Evolutionary conservation across 1,140 invertebrate genomes (phyloP).

Genomic region (Druon quercuslanigerum): DNA sequence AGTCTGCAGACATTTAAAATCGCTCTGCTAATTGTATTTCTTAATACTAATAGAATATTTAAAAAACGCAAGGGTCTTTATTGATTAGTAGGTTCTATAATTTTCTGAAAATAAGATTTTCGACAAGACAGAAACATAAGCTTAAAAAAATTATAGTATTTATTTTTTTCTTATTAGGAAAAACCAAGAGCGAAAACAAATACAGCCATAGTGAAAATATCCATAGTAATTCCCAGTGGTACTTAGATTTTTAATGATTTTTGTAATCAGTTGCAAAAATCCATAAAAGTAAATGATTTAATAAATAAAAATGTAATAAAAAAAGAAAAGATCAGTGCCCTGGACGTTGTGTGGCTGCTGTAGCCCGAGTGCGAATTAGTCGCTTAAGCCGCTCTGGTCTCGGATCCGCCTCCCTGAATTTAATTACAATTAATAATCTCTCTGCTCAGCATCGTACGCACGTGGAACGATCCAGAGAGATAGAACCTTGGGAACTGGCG

Average conservation of each 20-base stretch:
- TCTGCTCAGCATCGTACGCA: slow-evolving; percentile 53
- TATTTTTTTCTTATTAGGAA: no score
- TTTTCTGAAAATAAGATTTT: no score
- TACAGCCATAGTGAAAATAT: no score
- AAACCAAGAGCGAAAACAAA: no score
- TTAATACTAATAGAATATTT: not conserved
- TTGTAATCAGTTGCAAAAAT: no score
- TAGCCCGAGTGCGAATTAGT: slow-evolving; percentile 60
- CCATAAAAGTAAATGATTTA: slow-evolving; percentile 1
- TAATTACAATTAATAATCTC: slow-evolving; percentile 71
- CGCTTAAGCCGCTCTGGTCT: slow-evolving; percentile 60
- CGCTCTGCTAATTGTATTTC: no score
- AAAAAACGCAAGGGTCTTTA: slow-evolving; percentile 35
- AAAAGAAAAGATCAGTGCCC: slow-evolving; percentile 46
- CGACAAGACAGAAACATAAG: no score
- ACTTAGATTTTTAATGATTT: no score
- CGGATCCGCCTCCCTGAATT: slow-evolving; percentile 64
- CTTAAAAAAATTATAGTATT: no score
- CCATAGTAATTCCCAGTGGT: no score
- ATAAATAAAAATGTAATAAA: slow-evolving; percentile 20
- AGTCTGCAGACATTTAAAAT: no score
- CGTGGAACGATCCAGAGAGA: slow-evolving; percentile 58
- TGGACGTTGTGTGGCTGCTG: slow-evolving; percentile 35
- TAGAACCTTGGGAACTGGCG: slow-evolving; percentile 65
- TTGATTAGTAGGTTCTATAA: slow-evolving; percentile 14